Evolutionary conservation across 2,113 vertebrate genomes (phyloP).

Genomic region (Callocephalon fimbriatum): DNA sequence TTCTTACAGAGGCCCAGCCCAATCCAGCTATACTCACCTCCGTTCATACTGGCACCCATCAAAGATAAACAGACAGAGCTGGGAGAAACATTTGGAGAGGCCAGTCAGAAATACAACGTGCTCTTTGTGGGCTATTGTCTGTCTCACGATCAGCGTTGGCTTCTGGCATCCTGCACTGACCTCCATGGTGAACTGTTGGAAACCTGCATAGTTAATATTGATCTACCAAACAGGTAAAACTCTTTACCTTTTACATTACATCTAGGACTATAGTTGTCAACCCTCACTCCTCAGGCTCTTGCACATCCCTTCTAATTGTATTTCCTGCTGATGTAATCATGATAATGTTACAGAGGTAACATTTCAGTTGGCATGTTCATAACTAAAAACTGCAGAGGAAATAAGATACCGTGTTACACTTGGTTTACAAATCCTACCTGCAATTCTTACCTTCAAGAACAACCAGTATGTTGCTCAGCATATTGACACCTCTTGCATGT

Average conservation of each 20-base stretch:
- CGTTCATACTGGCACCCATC: constrained; percentile 90
- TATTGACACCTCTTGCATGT: not conserved
- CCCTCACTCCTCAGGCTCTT: not conserved
- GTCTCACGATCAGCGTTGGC: constrained; percentile 97
- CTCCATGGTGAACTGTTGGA: constrained; percentile 94
- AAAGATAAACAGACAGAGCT: constrained; percentile 91
- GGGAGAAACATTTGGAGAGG: constrained; percentile 90
- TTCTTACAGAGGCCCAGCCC: constrained; percentile 87
- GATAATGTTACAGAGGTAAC: not conserved
- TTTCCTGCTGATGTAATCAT: not conserved
- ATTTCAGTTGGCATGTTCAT: not conserved
- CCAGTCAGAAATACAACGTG: constrained; percentile 91
- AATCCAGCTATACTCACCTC: constrained; percentile 91
- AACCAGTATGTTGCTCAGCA: not conserved
- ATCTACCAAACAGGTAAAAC: constrained; percentile 91
- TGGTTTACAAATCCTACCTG: not conserved
- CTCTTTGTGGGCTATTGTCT: constrained; percentile 96
- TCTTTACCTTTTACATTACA: not conserved
- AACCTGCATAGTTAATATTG: constrained; percentile 93
- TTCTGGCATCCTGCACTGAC: constrained; percentile 95
- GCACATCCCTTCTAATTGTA: not conserved
- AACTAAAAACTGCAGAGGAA: not conserved
- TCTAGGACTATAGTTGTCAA: not conserved
- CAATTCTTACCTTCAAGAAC: not conserved
- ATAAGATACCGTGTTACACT: not conserved